Evolutionary conservation across 1,140 invertebrate species (phyloP).

Genomic region (Drosophila melanogaster): Release_6_plus_ISO1_MT NT_037436.4:3387001-3387500

Average conservation of each 20-base stretch:
- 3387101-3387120: constrained; percentile 16
- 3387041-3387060: constrained; percentile 1
- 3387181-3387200: constrained; percentile 78
- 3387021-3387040: constrained; percentile 19
- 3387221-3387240: constrained; percentile 30
- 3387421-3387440: not conserved
- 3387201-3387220: constrained; percentile 71
- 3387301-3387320: constrained; percentile 42
- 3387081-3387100: constrained; percentile 27
- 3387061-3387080: constrained; percentile 30
- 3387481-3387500: not conserved
- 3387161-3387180: constrained; percentile 58
- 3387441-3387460: constrained; percentile 6
- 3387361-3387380: not conserved
- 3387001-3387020: constrained; percentile 45
- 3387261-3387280: constrained; percentile 72
- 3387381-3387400: constrained; percentile 18
- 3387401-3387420: constrained; percentile 18
- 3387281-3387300: constrained; percentile 45
- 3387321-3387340: not conserved
- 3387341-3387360: not conserved
- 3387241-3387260: constrained; percentile 74
- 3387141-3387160: constrained; percentile 49
- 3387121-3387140: constrained; percentile 37
- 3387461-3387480: not conserved